A percentile compares a stretch with the other conserved stretches of the same genome.
Evolutionary conservation across 2,888 invertebrate species (phyloP).

Genomic region (Cantharis lateralis): DNA sequence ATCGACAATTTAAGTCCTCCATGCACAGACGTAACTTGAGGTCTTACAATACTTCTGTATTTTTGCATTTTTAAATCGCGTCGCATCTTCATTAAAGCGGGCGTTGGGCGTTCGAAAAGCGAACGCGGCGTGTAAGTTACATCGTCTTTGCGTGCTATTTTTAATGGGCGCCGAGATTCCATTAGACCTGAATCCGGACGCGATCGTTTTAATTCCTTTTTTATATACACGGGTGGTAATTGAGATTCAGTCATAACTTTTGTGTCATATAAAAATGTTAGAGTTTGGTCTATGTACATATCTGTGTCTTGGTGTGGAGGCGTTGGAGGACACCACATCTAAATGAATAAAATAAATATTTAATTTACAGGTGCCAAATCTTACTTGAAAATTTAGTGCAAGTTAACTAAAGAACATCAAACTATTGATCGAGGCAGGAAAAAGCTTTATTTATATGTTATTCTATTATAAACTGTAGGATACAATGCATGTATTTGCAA

Average conservation of each 20-base stretch:
- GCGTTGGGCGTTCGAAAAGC: conserved; percentile 78
- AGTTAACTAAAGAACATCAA: too few species aligned
- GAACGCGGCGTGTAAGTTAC: conserved; percentile 78
- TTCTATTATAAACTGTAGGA: too few species aligned
- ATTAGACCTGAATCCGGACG: conserved; percentile 66
- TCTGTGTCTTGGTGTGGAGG: conserved; percentile 94
- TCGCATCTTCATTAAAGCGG: conserved; percentile 74
- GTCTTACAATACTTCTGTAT: conserved; percentile 62
- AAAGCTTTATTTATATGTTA: too few species aligned
- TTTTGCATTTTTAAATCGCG: conserved; percentile 79
- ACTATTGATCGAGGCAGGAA: too few species aligned
- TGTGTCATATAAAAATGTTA: conserved; percentile 84
- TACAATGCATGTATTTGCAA: too few species aligned
- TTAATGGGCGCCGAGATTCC: conserved; percentile 63
- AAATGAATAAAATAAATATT: conserved; percentile 34
- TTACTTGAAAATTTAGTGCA: neutral
- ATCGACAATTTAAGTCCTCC: conserved; percentile 59
- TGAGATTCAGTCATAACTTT: conserved; percentile 76
- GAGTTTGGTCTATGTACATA: conserved; percentile 84
- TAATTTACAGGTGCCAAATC: neutral
- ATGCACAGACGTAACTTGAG: conserved; percentile 55
- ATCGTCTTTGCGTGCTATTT: conserved; percentile 72
- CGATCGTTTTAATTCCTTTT: conserved; percentile 75
- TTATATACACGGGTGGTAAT: conserved; percentile 79
- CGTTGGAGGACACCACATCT: conserved; percentile 98